Conservation (phyloP, 2,888 invertebrate species). For the Odontocerum albicorne region DNA sequence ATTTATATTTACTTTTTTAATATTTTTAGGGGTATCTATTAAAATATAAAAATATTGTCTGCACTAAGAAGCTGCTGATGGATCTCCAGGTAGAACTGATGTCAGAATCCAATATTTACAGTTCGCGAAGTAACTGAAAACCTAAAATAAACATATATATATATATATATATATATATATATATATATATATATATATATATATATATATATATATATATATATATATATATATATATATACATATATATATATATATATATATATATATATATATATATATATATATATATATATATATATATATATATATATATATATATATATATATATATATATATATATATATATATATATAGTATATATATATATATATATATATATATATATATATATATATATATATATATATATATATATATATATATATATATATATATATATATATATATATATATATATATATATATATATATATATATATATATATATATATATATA, state of each 20-base stretch:
- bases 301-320: neutral
- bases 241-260: conserved; percentile 7
- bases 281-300: conserved; percentile 6
- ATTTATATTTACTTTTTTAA: too few species aligned
- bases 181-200: conserved; percentile 7
- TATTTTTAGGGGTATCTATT: too few species aligned
- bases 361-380: conserved; percentile 4
- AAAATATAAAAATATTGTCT: too few species aligned
- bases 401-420: conserved; percentile 7
- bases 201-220: conserved; percentile 7
- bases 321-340: neutral
- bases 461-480: conserved; percentile 2
- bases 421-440: conserved; percentile 7
- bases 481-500: conserved; percentile 2
- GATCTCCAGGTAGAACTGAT: too few species aligned
- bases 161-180: conserved; percentile 7
- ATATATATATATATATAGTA: too few species aligned
- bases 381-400: conserved; percentile 7
- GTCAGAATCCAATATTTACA: too few species aligned
- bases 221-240: conserved; percentile 7
- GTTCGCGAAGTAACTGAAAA: too few species aligned
- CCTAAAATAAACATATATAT: conserved; percentile 4
- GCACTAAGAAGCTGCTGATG: neutral
- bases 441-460: conserved; percentile 7
- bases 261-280: conserved; percentile 7